Evolutionary conservation across 2,888 invertebrate genomes (phyloP).

Genomic region (Branchinecta sandiegonensis): DNA sequence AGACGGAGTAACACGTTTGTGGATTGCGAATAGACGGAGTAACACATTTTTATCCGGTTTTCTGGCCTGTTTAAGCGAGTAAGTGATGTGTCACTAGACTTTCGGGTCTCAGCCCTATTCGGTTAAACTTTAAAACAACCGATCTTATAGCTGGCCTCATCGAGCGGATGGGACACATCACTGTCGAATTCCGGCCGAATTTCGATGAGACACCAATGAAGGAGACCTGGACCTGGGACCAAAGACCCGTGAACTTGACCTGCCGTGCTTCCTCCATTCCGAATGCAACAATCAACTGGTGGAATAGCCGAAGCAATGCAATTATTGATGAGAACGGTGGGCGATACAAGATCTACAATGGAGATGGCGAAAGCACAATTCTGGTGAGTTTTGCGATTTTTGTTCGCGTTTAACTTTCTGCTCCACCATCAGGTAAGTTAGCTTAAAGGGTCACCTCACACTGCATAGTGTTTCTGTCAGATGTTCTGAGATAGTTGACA

Average conservation of each 20-base stretch:
- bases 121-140: too few relatives aligned
- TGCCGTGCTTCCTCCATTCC: slow-evolving; percentile 76
- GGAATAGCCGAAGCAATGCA: slow-evolving; percentile 35
- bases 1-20: too few relatives aligned
- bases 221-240: slow-evolving; percentile 70
- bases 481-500: too few relatives aligned
- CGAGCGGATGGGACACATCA: slow-evolving; percentile 62
- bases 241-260: slow-evolving; percentile 62
- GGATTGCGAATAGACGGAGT: too few relatives aligned
- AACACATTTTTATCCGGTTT: too few relatives aligned
- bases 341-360: slow-evolving; percentile 47
- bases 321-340: slow-evolving; percentile 35
- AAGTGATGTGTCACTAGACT: too few relatives aligned
- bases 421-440: too few relatives aligned
- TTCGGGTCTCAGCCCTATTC: too few relatives aligned
- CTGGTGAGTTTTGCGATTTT: slow-evolving; percentile 27
- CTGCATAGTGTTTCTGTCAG: too few relatives aligned
- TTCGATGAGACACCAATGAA: slow-evolving; percentile 50
- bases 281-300: slow-evolving; percentile 81
- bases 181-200: slow-evolving; percentile 64
- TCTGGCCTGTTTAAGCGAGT: too few relatives aligned
- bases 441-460: too few relatives aligned
- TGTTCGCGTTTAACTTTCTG: too few relatives aligned
- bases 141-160: slow-evolving; percentile 46
- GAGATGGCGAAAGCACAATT: slow-evolving; percentile 54